A percentile compares a stretch with the other conserved stretches of the same genome.
Conservation (phyloP, 2,113 vertebrate genomes). For the Catharus fuscescens region DNA sequence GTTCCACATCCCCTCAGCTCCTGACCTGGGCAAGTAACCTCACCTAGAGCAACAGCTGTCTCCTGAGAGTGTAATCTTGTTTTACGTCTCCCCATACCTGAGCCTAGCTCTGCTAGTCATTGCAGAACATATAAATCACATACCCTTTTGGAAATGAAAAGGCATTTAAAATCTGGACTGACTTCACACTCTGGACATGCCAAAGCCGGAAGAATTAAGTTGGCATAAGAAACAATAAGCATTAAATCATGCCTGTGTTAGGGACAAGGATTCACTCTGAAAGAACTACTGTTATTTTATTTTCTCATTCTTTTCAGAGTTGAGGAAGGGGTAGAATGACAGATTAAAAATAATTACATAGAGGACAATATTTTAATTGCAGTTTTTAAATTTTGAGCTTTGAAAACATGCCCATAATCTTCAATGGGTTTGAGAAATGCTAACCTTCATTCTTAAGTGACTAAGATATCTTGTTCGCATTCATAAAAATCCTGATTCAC, state of each 20-base stretch:
- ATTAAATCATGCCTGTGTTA: not conserved
- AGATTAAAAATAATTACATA: not conserved
- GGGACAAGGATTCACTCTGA: not conserved
- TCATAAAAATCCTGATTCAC: not conserved
- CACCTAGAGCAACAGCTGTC: not conserved
- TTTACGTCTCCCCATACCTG: not conserved
- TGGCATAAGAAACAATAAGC: not conserved
- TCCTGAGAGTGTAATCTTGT: not conserved
- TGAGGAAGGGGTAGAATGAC: not conserved
- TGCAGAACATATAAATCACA: not conserved
- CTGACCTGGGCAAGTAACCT: not conserved
- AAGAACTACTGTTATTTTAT: not conserved
- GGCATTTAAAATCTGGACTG: not conserved
- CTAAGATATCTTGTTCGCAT: not conserved
- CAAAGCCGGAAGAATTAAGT: not conserved
- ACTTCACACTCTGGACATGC: not conserved
- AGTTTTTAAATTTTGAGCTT: not conserved
- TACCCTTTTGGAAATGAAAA: not conserved
- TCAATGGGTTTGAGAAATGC: not conserved
- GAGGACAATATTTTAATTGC: not conserved
- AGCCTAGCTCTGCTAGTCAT: not conserved
- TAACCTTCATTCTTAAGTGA: not conserved
- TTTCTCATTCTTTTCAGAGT: not conserved
- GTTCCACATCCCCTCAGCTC: not conserved
- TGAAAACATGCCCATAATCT: not conserved